Conservation (phyloP, 2,797 vertebrate genomes). For the Enteromius fasciolatus region DNA sequence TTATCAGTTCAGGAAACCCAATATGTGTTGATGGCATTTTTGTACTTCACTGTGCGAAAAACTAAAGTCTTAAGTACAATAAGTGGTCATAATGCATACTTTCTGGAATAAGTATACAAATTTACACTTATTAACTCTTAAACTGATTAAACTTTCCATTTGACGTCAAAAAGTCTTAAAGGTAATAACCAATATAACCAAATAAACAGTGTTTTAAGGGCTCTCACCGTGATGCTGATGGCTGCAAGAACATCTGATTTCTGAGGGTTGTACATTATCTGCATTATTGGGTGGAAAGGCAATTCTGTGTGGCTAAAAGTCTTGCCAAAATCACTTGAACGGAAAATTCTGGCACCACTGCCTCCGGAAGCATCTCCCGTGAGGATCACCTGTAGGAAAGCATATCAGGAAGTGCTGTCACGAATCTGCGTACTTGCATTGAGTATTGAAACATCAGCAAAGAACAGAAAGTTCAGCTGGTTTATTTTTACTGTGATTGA, state of each 20-base stretch:
- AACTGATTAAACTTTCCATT: neutral
- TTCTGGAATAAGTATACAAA: neutral
- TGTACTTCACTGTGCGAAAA: neutral
- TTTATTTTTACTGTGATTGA: slow-evolving; percentile 1
- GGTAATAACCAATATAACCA: neutral
- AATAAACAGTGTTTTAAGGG: neutral
- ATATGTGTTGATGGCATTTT: neutral
- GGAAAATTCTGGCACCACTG: slow-evolving; percentile 82
- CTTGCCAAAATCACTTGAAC: slow-evolving; percentile 86
- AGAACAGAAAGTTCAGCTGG: slow-evolving; percentile 1
- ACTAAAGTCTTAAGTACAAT: neutral
- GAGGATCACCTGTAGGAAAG: slow-evolving; percentile 86
- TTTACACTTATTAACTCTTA: neutral
- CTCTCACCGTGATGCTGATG: slow-evolving; percentile 83
- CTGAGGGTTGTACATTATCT: slow-evolving; percentile 85
- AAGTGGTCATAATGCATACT: neutral
- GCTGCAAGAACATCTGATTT: slow-evolving; percentile 78
- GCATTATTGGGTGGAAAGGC: slow-evolving; percentile 84
- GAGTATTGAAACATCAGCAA: slow-evolving; percentile 7
- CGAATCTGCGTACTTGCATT: neutral
- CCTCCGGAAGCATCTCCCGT: slow-evolving; percentile 86
- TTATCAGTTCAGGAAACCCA: slow-evolving; percentile 11
- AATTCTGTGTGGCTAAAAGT: slow-evolving; percentile 82
- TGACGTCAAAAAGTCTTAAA: neutral
- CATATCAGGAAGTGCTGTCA: slow-evolving; percentile 3